Base-by-base conservation (phyloP, 1,140 invertebrate genomes). In the Brachionus angularis region DNA sequence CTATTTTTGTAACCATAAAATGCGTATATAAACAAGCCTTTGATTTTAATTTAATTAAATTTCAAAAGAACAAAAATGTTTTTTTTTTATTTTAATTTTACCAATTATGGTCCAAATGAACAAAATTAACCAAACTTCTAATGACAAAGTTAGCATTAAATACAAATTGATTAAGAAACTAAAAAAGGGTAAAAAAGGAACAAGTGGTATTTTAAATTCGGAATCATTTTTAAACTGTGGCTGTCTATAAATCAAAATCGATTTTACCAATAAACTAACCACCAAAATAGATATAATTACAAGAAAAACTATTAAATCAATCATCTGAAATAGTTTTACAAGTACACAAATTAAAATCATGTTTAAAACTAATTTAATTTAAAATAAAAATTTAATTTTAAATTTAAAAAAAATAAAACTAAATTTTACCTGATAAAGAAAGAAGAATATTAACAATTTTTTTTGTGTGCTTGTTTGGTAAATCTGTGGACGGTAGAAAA, bases 71-170 rank as follows among this genome's bases (percentile, higher is more conserved):
- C n/a, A n/a, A n/a, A n/a, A n/a, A n/a, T 27, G 36, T 21, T 25
- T 53, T 64, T 53, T 52, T 39, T 18, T 25, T 39, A 27, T 34
- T 72, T 7, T 27, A n/a, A 3, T 23, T 49, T n/a, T 39, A 2
- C 79, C 79, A 44, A 77, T 10, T 21, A 72, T 34, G 55, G 79
- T 75, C 79, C 79, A 80, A 0, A 79, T n/a, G 25, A 73, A 46
- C 69, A 81, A 80, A 42, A 79, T 74, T 4, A 79, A 49, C 79
- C 79, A 81, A n/a, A 77, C 78, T 31, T 71, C 72, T 34, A 52
- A 69, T 21, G 78, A 76, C 29, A 81, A 73, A 14, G 75, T 73
- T 14, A 79, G 67, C 73, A 81, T 73, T 50, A 81, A 73, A 36
- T 77, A 75, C 25, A 77, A 74, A 62, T 78, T 78, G 3, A 79